Percentiles rank a stretch among this genome's conserved stretches.
Conservation (phyloP, 1,140 invertebrate genomes). For the Euwallacea fornicatus region DNA sequence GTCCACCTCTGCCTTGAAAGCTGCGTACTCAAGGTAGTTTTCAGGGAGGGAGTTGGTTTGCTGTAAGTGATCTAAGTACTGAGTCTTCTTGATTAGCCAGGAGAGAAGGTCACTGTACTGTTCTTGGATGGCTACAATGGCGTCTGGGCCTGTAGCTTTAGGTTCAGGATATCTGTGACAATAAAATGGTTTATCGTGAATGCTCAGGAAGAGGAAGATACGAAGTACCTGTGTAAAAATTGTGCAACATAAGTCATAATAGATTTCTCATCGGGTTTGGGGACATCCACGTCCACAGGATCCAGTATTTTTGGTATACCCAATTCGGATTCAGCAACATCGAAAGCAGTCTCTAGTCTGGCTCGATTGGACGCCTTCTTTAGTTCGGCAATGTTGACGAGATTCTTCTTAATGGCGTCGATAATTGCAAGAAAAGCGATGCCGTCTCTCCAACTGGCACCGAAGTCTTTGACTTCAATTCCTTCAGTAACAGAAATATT, state of each 20-base stretch:
- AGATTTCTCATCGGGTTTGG: conserved; percentile 96
- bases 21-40: conserved; percentile 69
- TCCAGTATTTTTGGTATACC: conserved; percentile 92
- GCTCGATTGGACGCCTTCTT: conserved; percentile 75
- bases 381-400: conserved; percentile 85
- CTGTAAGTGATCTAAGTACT: conserved; percentile 68
- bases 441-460: conserved; percentile 95
- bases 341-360: conserved; percentile 91
- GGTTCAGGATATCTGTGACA: conserved; percentile 74
- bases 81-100: conserved; percentile 79
- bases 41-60: conserved; percentile 66
- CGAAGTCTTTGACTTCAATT: conserved; percentile 92
- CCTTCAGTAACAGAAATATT: conserved; percentile 53
- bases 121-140: conserved; percentile 73
- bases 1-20: conserved; percentile 70
- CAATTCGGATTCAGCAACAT: conserved; percentile 87
- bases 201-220: not conserved
- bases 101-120: conserved; percentile 77
- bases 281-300: conserved; percentile 96
- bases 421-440: conserved; percentile 95
- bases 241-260: conserved; percentile 99
- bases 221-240: conserved; percentile 81
- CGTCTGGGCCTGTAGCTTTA: conserved; percentile 66
- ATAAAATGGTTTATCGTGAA: not conserved
- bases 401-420: conserved; percentile 90